Percentiles rank a stretch among this genome's conserved stretches.
Evolutionary conservation across 2,797 vertebrate species (phyloP).

Genomic region (Limnodromus scolopaceus): DNA sequence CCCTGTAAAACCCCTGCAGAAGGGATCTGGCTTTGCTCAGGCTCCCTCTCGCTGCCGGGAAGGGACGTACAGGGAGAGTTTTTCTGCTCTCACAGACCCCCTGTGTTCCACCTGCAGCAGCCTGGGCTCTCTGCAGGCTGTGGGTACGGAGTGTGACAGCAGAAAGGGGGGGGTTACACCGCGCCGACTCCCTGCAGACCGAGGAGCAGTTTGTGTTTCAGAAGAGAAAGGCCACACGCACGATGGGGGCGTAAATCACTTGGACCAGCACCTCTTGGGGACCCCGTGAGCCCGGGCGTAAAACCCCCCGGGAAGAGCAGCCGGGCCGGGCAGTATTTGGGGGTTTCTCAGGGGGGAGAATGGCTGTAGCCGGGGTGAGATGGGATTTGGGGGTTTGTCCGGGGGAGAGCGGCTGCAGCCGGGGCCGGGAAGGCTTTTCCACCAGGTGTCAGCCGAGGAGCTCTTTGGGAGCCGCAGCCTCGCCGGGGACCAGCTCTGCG

Average conservation of each 20-base stretch:
- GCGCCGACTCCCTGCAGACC: fast-evolving
- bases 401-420: not conserved
- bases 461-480: not conserved
- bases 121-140: not conserved
- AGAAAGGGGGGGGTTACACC: not conserved
- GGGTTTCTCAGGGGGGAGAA: fast-evolving
- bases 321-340: fast-evolving
- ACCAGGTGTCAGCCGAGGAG: slow-evolving; percentile 62
- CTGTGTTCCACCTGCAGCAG: not conserved
- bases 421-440: not conserved
- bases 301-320: not conserved
- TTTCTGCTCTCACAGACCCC: not conserved
- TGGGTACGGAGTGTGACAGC: fast-evolving
- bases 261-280: fast-evolving
- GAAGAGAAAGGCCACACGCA: fast-evolving
- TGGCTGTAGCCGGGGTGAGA: not conserved
- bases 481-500: not conserved
- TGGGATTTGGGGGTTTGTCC: fast-evolving
- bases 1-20: not conserved
- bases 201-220: fast-evolving
- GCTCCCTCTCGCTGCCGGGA: fast-evolving
- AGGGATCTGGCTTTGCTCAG: not conserved
- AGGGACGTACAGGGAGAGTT: not conserved
- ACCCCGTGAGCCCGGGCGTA: fast-evolving
- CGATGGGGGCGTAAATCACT: fast-evolving